Evolutionary conservation across 2,888 invertebrate species (phyloP).

Genomic region (Drosophila nigritarsus): DNA sequence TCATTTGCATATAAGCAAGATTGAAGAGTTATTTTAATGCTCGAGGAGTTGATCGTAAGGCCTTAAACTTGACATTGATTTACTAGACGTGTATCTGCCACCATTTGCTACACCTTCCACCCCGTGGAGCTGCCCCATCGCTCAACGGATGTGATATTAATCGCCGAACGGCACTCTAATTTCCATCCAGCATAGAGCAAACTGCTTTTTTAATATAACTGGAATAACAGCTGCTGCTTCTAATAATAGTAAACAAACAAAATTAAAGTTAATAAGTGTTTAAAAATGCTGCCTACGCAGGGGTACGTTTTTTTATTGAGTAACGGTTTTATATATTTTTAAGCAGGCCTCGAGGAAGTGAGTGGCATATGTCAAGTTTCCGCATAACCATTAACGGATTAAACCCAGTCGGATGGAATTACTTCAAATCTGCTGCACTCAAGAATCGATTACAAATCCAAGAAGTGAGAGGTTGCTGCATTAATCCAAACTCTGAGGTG

Average conservation of each 20-base stretch:
- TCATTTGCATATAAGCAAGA: slow-evolving; percentile 49
- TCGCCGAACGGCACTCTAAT: slow-evolving; percentile 58
- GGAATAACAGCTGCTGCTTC: slow-evolving; percentile 44
- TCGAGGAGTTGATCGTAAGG: slow-evolving; percentile 41
- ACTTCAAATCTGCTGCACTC: slow-evolving; percentile 5
- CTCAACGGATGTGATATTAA: slow-evolving; percentile 52
- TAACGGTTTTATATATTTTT: background rate
- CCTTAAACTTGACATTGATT: slow-evolving; percentile 75
- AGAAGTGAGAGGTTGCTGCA: slow-evolving; percentile 35
- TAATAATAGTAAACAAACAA: slow-evolving; percentile 13
- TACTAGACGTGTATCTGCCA: slow-evolving; percentile 20
- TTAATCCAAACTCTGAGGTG: background rate
- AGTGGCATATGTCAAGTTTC: slow-evolving; percentile 54
- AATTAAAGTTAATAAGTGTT: background rate
- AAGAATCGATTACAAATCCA: slow-evolving; percentile 25
- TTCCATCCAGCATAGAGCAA: slow-evolving; percentile 43
- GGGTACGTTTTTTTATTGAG: background rate
- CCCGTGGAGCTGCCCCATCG: slow-evolving; percentile 9
- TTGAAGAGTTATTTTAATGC: slow-evolving; percentile 26
- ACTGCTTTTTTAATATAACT: slow-evolving; percentile 58
- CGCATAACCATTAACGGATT: slow-evolving; percentile 42
- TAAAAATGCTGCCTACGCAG: background rate
- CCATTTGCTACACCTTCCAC: slow-evolving; percentile 1
- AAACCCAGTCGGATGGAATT: slow-evolving; percentile 29
- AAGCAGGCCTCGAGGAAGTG: slow-evolving; percentile 50